Base-by-base conservation (phyloP, 2,797 vertebrate species). In the Spinibarbus caldwelli region DNA sequence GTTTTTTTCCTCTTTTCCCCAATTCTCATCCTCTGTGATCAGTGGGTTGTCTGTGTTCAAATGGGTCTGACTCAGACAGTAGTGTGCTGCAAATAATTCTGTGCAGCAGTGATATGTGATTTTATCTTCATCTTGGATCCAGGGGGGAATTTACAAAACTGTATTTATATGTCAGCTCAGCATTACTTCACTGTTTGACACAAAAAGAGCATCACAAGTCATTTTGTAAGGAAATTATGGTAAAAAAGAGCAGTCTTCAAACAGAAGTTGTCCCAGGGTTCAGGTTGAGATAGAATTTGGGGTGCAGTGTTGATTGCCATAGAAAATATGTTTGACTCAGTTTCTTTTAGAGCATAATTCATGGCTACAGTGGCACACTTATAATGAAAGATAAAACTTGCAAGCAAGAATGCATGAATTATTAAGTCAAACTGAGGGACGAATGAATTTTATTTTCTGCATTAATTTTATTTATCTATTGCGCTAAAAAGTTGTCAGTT, bases 21-120 rank as follows among this genome's bases (percentile, higher is more conserved):
- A 38, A 12, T 71, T 47, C 68, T 75, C 36, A 43, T 75, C 49
- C 75, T 87, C 52, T 82, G 80, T 85, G 86, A 84, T 87, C 87
- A 88, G 80, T 82, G 85, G 57, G 77, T 85, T 66, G 31, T 71
- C 29, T 86, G 45, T 76, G 75, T 75, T 82, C 41, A 75, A 64
- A 84, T 84, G 79, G 70, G 78, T 83, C 83, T 85, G 45, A 67
- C 62, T 84, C 66, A 19, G 41, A 71, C 73, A 64, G 41, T 84
- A 87, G 78, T 76, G 34, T 70, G 62, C 71, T 68, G 82, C 78
- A 85, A 82, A 84, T 85, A 82, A 84, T 89, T 77, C 59, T 43
- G 57, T 59, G 38, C 38, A 45, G 64, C 72, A 68, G 52, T 77
- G 80, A 57, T 41, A 45, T 36, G 67, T 47, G 80, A 76, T 84